Conservation (phyloP, 1,140 invertebrate genomes). For the Drosophila kurseongensis region DNA sequence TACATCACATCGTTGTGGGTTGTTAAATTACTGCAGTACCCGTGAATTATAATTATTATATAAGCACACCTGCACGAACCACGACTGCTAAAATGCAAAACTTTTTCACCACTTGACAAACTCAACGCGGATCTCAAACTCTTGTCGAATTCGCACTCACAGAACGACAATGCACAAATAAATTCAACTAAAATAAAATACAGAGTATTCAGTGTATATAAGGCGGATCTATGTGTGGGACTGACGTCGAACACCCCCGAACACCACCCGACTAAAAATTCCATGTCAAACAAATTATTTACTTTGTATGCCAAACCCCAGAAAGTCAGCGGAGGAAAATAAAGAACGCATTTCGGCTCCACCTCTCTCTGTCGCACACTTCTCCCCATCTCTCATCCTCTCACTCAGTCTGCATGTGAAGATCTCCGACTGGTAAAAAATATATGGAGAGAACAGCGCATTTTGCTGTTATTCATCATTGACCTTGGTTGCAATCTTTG, state of each 20-base stretch:
- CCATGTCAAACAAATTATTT: constrained; percentile 76
- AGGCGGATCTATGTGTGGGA: constrained; percentile 37
- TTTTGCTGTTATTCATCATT: constrained; percentile 83
- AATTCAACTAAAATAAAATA: constrained; percentile 37
- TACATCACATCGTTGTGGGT: neutral
- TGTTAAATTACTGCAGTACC: neutral
- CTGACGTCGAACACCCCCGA: constrained; percentile 12
- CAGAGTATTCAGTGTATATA: constrained; percentile 8
- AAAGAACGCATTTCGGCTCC: constrained; percentile 66
- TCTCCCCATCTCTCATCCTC: constrained; percentile 5
- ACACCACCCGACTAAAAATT: constrained; percentile 5
- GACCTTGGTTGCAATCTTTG: constrained; percentile 83
- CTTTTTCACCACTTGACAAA: constrained; percentile 26
- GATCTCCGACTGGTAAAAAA: constrained; percentile 74
- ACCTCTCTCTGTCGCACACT: constrained; percentile 10
- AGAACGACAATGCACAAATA: constrained; percentile 47
- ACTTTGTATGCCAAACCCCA: constrained; percentile 65
- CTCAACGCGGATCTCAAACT: constrained; percentile 21
- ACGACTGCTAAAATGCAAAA: constrained; percentile 19
- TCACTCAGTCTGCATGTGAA: constrained; percentile 45
- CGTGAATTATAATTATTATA: constrained; percentile 2
- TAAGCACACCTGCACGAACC: constrained; percentile 15
- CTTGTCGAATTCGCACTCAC: constrained; percentile 15
- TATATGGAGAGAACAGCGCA: constrained; percentile 56
- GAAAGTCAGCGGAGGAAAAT: constrained; percentile 37